A percentile compares a stretch with the other conserved stretches of the same genome.
These are phyloP conservation scores for Bos indicus DNA, from an alignment of 2,113 vertebrate genomes.

Conservation along the genomic window DNA sequence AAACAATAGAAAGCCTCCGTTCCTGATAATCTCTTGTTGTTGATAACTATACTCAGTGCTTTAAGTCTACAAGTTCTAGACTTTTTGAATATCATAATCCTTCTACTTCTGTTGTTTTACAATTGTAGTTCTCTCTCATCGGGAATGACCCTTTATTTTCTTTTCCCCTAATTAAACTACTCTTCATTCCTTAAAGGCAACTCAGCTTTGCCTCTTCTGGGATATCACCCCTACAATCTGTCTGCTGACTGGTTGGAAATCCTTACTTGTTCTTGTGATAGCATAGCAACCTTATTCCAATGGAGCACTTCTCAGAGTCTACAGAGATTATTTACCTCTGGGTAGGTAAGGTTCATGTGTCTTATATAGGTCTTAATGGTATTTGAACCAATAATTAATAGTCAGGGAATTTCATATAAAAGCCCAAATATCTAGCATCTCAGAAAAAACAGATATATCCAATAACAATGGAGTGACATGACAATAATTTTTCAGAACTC, in stretches of 20 bases:
- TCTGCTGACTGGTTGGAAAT: not conserved
- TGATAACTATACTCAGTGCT: not conserved
- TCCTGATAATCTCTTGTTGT: not conserved
- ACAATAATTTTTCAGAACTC: not conserved
- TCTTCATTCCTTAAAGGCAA: not conserved
- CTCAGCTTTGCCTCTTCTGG: not conserved
- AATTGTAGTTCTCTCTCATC: not conserved
- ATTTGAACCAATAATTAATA: not conserved
- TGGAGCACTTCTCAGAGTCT: not conserved
- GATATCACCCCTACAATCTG: not conserved
- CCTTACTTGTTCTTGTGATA: not conserved
- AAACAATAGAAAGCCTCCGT: not conserved
- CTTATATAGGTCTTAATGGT: not conserved
- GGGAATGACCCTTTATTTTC: not conserved
- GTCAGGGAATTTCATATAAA: not conserved
- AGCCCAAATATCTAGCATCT: not conserved
- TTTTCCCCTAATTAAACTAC: not conserved
- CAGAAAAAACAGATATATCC: not conserved
- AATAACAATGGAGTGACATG: not conserved
- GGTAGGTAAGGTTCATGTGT: not conserved
- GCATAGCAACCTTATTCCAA: not conserved
- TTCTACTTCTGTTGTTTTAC: not conserved
- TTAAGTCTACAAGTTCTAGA: not conserved
- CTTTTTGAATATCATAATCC: not conserved
- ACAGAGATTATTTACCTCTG: not conserved